Evolutionary conservation across 2,797 vertebrate genomes (phyloP), one percentile per base, ranked within the genome.

Genomic region (Miopithecus talapoin): DNA sequence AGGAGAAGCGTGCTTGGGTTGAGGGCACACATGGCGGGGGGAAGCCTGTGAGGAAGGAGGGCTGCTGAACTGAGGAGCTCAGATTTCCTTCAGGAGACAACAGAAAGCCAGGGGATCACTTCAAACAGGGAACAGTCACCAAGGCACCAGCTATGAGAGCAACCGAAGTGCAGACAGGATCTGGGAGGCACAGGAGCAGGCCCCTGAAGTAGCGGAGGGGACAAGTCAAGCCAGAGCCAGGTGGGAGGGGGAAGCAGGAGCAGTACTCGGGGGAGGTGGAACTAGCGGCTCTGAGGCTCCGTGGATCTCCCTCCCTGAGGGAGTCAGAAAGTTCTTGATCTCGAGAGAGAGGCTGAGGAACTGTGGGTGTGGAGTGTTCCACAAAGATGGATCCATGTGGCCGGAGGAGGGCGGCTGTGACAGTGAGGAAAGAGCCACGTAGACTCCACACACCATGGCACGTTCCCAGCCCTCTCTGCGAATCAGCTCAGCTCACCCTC

Each of bases 331-430:
- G 48, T 39, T 83, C n/a, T 24, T 14, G 4, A 50, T 92, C 43
- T n/a, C 13, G 33, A 92, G 33, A 92, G 72, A 74, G 28, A 85
- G 53, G 70, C 28, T 12, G 4, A 68, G 43, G 57, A 61, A 28
- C 22, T 28, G 87, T 19, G 64, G 48, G 4, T n/a, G 30, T 30
- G 17, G 12, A 1, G 36, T 57, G 83, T 22, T 39, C 17, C 36
- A 2, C 19, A 33, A 39, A 55, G n/a, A 43, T 14, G 17, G 11
- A 13, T 33, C 1, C 0, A 0, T 0, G 33, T 22, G 50, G 68
- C 30, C 21, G 1, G n/a, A 48, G 2, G 30, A 74, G 64, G 21
- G 43, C 1, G 11, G 53, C 50, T 5, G 2, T 1, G 64, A 59
- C 5, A 8, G 30, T 2, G 11, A 46, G 61, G 46, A 70, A 46